Conservation (phyloP, 1,140 invertebrate genomes). For the Zaprionus africanus region DNA sequence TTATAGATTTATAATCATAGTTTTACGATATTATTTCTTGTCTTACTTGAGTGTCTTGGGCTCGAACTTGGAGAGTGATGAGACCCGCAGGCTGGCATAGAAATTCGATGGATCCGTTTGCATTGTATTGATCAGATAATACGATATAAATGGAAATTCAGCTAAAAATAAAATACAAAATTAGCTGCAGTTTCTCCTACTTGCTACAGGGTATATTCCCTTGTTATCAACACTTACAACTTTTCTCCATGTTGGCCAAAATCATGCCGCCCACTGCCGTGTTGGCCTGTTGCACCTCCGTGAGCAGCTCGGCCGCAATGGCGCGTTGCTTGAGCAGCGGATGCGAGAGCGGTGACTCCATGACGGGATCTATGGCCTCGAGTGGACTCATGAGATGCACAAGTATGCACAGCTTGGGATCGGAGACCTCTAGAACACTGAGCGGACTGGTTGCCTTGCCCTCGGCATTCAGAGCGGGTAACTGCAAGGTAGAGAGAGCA, state of each 20-base stretch:
- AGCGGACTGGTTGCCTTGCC: slow-evolving; percentile 87
- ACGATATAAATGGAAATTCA: slow-evolving; percentile 95
- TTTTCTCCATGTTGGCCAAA: slow-evolving; percentile 94
- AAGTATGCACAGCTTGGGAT: slow-evolving; percentile 93
- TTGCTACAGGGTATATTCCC: not conserved
- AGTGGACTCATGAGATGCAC: slow-evolving; percentile 95
- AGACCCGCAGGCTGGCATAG: slow-evolving; percentile 92
- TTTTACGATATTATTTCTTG: not conserved
- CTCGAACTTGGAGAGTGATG: slow-evolving; percentile 92
- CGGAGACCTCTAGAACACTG: slow-evolving; percentile 92
- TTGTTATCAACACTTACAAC: slow-evolving; percentile 85
- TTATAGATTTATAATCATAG: not conserved
- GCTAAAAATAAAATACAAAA: slow-evolving; percentile 85
- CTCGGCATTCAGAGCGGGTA: slow-evolving; percentile 85
- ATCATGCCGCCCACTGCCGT: slow-evolving; percentile 92
- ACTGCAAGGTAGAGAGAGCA: slow-evolving; percentile 33
- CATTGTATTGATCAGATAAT: slow-evolving; percentile 94
- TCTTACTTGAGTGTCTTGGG: slow-evolving; percentile 86
- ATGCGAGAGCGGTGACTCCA: slow-evolving; percentile 92
- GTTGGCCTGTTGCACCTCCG: slow-evolving; percentile 89
- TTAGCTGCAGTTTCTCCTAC: not conserved
- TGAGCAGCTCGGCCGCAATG: slow-evolving; percentile 90
- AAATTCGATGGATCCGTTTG: slow-evolving; percentile 93
- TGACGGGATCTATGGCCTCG: slow-evolving; percentile 91
- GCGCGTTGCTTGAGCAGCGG: slow-evolving; percentile 90